A percentile compares a stretch with the other conserved stretches of the same genome.
phyloP scores from a whole-genome alignment of 2,888 invertebrate species.

The Frankliniella intonsa region DNA sequence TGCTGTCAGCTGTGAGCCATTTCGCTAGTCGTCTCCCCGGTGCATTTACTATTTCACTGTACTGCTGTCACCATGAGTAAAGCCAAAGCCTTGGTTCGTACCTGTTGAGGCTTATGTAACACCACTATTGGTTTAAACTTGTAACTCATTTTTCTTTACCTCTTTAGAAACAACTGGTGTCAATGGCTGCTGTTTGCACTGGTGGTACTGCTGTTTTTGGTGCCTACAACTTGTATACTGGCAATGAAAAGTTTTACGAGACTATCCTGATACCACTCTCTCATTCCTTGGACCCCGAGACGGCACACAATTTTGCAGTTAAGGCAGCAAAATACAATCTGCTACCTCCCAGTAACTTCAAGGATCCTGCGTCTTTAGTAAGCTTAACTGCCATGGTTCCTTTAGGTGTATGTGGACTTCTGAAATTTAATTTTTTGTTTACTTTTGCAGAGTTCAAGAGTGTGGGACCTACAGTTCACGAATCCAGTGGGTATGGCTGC shows the following conservation, averaged over 20 bases:
- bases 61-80: too few species aligned
- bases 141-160: conserved; percentile 33
- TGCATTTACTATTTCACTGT: too few species aligned
- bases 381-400: conserved; percentile 38
- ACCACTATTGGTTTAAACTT: not conserved
- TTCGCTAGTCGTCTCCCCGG: too few species aligned
- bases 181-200: conserved; percentile 58
- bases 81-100: not conserved
- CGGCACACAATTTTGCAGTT: conserved; percentile 75
- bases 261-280: conserved; percentile 66
- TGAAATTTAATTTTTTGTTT: conserved; percentile 30
- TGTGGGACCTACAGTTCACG: conserved; percentile 66
- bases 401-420: not conserved
- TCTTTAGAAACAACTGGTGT: conserved; percentile 61
- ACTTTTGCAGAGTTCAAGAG: conserved; percentile 57
- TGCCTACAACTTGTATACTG: conserved; percentile 64
- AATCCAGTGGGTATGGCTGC: conserved; percentile 98
- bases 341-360: conserved; percentile 55
- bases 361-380: conserved; percentile 65
- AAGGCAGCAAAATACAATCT: conserved; percentile 70
- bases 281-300: conserved; percentile 71
- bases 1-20: too few species aligned
- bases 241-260: conserved; percentile 74
- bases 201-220: conserved; percentile 63
- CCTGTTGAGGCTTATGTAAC: not conserved